phyloP scores from a whole-genome alignment of 2,888 invertebrate species.

The Leptinotarsa rubiginosa region DNA sequence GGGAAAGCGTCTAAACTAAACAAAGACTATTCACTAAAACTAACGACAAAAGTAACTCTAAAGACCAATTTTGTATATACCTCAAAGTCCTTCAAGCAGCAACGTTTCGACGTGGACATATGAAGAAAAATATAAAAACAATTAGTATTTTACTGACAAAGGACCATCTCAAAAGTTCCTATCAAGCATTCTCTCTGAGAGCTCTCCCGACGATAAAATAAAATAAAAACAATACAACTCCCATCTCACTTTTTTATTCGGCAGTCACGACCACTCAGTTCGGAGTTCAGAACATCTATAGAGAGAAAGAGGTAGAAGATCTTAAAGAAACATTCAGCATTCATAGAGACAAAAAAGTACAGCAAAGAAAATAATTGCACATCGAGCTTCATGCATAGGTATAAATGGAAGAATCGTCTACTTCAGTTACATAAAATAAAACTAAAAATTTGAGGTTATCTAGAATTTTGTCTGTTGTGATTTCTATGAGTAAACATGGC shows the following conservation, averaged over 20 bases:
- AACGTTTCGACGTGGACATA: conserved; percentile 73
- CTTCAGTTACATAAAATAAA: background rate
- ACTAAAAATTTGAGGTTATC: too few relatives aligned
- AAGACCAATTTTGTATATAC: conserved; percentile 70
- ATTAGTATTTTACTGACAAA: conserved; percentile 74
- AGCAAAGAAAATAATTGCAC: conserved; percentile 23
- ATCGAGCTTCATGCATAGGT: conserved; percentile 21
- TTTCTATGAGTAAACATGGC: too few relatives aligned
- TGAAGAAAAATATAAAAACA: conserved; percentile 69
- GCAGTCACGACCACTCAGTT: conserved; percentile 64
- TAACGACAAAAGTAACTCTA: conserved; percentile 63
- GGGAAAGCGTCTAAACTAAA: conserved; percentile 66
- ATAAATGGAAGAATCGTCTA: conserved; percentile 6
- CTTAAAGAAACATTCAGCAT: conserved; percentile 63
- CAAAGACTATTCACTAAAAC: conserved; percentile 64
- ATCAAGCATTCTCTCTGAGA: conserved; percentile 66
- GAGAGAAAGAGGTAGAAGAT: conserved; percentile 53
- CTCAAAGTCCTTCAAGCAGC: conserved; percentile 86
- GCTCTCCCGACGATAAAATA: conserved; percentile 53
- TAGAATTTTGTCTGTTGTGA: too few relatives aligned
- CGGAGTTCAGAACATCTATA: conserved; percentile 59
- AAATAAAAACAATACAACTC: conserved; percentile 37
- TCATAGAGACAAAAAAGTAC: conserved; percentile 45
- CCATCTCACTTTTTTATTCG: conserved; percentile 38
- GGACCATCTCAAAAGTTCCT: conserved; percentile 96